Evolutionary conservation across 1,140 invertebrate genomes (phyloP).

Genomic region (Aphidius gifuensis): DNA sequence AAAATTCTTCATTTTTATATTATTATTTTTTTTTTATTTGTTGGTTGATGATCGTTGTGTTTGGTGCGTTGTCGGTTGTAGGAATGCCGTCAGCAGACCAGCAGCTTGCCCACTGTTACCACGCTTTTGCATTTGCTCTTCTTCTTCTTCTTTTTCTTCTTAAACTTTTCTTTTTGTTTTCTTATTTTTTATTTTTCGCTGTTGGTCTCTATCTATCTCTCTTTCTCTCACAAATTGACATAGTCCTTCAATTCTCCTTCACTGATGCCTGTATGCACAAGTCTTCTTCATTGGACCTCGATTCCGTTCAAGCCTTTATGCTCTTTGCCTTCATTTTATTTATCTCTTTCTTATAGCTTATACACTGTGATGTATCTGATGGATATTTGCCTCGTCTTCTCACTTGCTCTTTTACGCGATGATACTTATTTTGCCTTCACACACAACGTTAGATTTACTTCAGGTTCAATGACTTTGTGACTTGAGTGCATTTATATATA

Average conservation of each 20-base stretch:
- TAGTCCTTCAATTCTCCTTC: too few relatives aligned
- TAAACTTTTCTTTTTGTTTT: slow-evolving; percentile 6
- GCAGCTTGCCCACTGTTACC: slow-evolving; percentile 43
- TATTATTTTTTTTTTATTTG: slow-evolving; percentile 6
- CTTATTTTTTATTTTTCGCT: not conserved
- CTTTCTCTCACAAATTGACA: slow-evolving; percentile 15
- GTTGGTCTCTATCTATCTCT: too few relatives aligned
- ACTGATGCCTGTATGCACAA: not conserved
- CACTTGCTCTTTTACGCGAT: not conserved
- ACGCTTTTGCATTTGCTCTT: slow-evolving; percentile 37
- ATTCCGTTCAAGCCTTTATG: slow-evolving; percentile 31
- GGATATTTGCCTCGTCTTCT: slow-evolving; percentile 16
- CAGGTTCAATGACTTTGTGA: slow-evolving; percentile 20
- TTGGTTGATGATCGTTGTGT: slow-evolving; percentile 1
- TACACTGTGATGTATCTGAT: slow-evolving; percentile 22
- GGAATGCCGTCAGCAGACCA: slow-evolving; percentile 43
- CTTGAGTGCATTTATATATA: too few relatives aligned
- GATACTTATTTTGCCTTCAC: slow-evolving; percentile 21
- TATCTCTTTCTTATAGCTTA: slow-evolving; percentile 11
- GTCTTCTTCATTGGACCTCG: slow-evolving; percentile 27
- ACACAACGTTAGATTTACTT: slow-evolving; percentile 17
- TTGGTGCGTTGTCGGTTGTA: slow-evolving; percentile 39
- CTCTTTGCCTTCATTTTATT: not conserved
- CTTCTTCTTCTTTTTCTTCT: slow-evolving; percentile 26
- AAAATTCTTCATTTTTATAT: too few relatives aligned